Evolutionary conservation across 2,888 invertebrate species (phyloP).

Genomic region (Mythimna vitellina): DNA sequence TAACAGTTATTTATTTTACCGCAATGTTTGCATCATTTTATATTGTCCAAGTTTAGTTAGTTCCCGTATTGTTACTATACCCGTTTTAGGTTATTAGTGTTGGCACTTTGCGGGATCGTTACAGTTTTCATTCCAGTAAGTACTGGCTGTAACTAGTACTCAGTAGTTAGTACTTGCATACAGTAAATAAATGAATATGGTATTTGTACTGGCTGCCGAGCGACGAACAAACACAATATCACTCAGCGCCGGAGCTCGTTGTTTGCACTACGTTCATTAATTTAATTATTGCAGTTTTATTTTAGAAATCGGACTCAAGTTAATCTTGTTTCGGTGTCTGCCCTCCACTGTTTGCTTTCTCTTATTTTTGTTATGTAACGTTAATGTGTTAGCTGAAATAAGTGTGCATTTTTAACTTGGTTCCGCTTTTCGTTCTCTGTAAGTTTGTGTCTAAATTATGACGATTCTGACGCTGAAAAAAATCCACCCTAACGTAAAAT

Average conservation of each 20-base stretch:
- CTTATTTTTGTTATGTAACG: slow-evolving; percentile 14
- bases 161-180: slow-evolving; percentile 68
- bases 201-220: slow-evolving; percentile 48
- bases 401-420: neutral
- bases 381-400: slow-evolving; percentile 13
- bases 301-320: slow-evolving; percentile 39
- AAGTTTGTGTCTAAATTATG: neutral
- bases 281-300: slow-evolving; percentile 65
- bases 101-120: slow-evolving; percentile 72
- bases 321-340: slow-evolving; percentile 29
- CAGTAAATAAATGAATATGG: slow-evolving; percentile 71
- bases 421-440: neutral
- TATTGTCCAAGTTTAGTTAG: slow-evolving; percentile 50
- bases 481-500: neutral
- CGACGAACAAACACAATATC: slow-evolving; percentile 65
- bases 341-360: slow-evolving; percentile 6
- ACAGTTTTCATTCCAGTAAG: slow-evolving; percentile 83
- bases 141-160: slow-evolving; percentile 69
- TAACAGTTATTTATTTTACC: slow-evolving; percentile 55
- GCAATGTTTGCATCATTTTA: slow-evolving; percentile 54
- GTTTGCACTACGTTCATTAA: slow-evolving; percentile 68
- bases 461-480: neutral
- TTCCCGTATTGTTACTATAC: slow-evolving; percentile 43
- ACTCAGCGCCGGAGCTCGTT: slow-evolving; percentile 51
- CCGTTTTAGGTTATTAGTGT: slow-evolving; percentile 70